Evolutionary conservation across 1,140 invertebrate species (phyloP).

Genomic region (Colletes latitarsis): DNA sequence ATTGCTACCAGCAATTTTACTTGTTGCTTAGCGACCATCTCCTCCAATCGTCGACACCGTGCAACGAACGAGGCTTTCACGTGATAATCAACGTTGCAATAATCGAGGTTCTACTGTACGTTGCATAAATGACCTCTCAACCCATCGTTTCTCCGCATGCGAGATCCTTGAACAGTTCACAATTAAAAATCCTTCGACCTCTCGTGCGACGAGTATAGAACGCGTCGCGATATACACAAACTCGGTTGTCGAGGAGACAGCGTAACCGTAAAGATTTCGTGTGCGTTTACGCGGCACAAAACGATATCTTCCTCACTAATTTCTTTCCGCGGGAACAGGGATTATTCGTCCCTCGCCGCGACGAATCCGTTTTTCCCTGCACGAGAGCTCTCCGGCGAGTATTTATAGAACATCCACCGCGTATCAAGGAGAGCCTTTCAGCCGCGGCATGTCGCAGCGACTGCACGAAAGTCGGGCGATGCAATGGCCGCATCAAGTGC

Average conservation of each 20-base stretch:
- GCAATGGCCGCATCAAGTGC: constrained; percentile 47
- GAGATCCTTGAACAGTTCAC: constrained; percentile 21
- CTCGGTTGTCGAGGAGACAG: neutral
- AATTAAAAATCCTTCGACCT: constrained; percentile 29
- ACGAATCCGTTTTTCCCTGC: constrained; percentile 17
- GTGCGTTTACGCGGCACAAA: constrained; percentile 27
- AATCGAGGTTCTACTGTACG: too few species aligned
- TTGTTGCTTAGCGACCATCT: too few species aligned
- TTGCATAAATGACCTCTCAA: too few species aligned
- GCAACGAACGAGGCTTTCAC: too few species aligned
- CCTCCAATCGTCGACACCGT: too few species aligned
- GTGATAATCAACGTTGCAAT: too few species aligned
- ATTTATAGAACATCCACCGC: constrained; percentile 39
- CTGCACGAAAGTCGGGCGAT: constrained; percentile 42
- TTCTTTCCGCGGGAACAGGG: constrained; percentile 13
- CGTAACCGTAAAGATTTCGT: constrained; percentile 29
- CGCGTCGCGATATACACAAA: neutral
- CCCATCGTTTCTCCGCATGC: neutral
- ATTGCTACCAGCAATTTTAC: too few species aligned
- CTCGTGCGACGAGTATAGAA: neutral
- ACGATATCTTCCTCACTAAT: constrained; percentile 41
- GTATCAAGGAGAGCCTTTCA: constrained; percentile 48
- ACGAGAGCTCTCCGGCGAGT: constrained; percentile 33
- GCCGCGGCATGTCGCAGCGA: constrained; percentile 10
- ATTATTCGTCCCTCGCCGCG: constrained; percentile 23